Evolutionary conservation across 2,888 invertebrate species (phyloP).

Genomic region (Lydus trimaculatus): DNA sequence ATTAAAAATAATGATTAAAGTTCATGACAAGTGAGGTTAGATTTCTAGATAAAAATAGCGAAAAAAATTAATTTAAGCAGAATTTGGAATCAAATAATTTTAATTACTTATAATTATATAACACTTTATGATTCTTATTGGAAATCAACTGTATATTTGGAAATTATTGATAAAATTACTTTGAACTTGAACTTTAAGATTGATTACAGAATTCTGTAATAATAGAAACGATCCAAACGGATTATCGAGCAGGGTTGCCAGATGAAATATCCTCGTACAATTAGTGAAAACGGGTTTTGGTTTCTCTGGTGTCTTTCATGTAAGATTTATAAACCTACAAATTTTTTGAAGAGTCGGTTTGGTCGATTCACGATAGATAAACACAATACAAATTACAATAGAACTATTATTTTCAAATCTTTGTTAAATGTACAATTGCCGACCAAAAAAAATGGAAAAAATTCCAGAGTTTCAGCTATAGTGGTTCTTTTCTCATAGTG

Average conservation of each 20-base stretch:
- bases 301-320: too few species aligned
- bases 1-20: not conserved
- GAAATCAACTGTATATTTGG: not conserved
- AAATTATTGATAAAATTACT: not conserved
- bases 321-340: too few species aligned
- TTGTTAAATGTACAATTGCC: too few species aligned
- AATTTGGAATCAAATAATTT: not conserved
- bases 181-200: not conserved
- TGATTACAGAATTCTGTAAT: slow-evolving; percentile 15
- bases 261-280: too few species aligned
- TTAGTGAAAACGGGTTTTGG: too few species aligned
- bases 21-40: not conserved
- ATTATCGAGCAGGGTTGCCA: not conserved
- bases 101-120: not conserved
- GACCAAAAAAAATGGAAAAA: too few species aligned
- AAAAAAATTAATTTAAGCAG: not conserved
- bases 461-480: too few species aligned
- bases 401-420: too few species aligned
- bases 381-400: too few species aligned
- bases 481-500: too few species aligned
- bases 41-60: not conserved
- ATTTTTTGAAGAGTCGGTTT: too few species aligned
- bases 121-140: not conserved
- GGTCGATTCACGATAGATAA: too few species aligned
- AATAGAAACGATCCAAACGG: not conserved